Evolutionary conservation across 2,797 vertebrate species (phyloP).

Genomic region (Psittacula echo): DNA sequence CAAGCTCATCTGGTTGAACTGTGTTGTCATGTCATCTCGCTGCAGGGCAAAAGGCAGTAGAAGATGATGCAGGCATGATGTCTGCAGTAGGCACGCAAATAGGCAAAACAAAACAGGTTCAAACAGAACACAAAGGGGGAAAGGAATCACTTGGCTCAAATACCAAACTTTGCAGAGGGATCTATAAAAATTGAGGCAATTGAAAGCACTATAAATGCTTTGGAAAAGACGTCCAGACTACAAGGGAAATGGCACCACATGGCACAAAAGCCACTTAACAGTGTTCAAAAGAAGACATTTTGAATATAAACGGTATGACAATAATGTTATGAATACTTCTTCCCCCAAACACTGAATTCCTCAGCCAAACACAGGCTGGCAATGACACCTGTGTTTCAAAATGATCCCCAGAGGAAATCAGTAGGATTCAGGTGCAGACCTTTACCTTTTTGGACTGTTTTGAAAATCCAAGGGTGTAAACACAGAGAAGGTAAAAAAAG

Average conservation of each 20-base stretch:
- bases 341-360: background rate
- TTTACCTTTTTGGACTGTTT: background rate
- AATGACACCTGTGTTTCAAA: background rate
- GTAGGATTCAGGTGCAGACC: background rate
- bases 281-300: background rate
- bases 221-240: background rate
- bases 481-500: background rate
- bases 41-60: slow-evolving; percentile 66
- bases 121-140: background rate
- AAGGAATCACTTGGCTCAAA: background rate
- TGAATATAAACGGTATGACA: slow-evolving; percentile 20
- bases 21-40: slow-evolving; percentile 90
- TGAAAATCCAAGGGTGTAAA: background rate
- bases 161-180: background rate
- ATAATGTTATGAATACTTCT: background rate
- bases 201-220: background rate
- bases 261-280: background rate
- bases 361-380: background rate
- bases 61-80: background rate
- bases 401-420: background rate
- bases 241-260: background rate
- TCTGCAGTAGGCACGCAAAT: background rate
- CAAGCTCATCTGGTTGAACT: slow-evolving; percentile 88
- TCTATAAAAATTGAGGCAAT: background rate
- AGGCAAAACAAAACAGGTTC: background rate